Evolutionary conservation across 2,888 invertebrate species (phyloP).

Genomic region (Lypha dubia): DNA sequence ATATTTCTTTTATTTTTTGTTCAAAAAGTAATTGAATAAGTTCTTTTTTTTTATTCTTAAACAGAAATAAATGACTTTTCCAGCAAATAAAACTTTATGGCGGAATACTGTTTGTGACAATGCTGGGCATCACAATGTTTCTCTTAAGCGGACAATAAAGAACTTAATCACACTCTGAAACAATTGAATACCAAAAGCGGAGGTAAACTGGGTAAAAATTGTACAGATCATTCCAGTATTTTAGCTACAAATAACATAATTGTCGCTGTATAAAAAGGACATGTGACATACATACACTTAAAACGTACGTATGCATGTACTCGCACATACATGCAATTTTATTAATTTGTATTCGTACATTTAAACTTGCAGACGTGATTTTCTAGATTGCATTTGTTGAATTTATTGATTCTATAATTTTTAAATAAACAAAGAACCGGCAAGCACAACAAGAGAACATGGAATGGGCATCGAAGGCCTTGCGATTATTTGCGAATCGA

Average conservation of each 20-base stretch:
- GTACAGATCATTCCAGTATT: conserved; percentile 49
- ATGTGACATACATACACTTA: conserved; percentile 18
- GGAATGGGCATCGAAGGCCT: not conserved
- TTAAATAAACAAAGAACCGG: not conserved
- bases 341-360: not conserved
- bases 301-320: not conserved
- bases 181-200: conserved; percentile 61
- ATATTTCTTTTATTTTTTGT: conserved; percentile 2
- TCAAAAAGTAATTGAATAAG: conserved; percentile 51
- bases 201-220: conserved; percentile 36
- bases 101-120: conserved; percentile 25
- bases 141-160: conserved; percentile 2
- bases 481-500: not conserved
- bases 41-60: conserved; percentile 30
- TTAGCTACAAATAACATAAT: conserved; percentile 40
- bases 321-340: not conserved
- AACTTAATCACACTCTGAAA: conserved; percentile 33
- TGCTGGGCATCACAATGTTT: conserved; percentile 16
- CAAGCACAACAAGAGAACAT: not conserved
- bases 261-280: conserved; percentile 33
- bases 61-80: conserved; percentile 23
- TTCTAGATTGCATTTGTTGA: not conserved
- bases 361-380: not conserved
- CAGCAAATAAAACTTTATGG: conserved; percentile 6
- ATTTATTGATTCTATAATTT: not conserved